Base-by-base conservation (phyloP, 1,140 invertebrate genomes). In the Calephelis virginiensis region DNA sequence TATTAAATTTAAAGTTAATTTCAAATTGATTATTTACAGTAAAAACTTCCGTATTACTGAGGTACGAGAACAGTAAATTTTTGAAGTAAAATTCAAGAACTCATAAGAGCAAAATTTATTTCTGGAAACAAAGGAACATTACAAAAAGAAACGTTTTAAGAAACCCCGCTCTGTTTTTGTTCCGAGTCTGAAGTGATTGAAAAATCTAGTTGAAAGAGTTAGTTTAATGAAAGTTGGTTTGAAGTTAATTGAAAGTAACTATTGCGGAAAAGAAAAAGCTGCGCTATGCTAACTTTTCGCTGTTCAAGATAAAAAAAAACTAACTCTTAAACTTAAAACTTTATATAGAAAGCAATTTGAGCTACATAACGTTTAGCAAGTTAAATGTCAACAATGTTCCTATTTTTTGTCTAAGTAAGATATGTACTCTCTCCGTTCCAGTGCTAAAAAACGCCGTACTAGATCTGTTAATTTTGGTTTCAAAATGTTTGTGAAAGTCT, bases 191-290 rank as follows among this genome's bases (percentile, higher is more conserved):
- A 37, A 9, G 50, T 56, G 50, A 56, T 56, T 56, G 50, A 56
- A 56, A 56, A 56, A 56, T 56, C 14, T 12, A 28, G 17, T 56
- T 28, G 50, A 56, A 56, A 12, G 50, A 56, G 50, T 56, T 56
- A 56, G 40, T 43, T 43, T 43, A 43, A 53, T 53, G 14, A 56
- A 56, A 56, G 17, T 56, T 56, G 5, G 9, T 14, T 17, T 13
- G 11, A 56, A 56, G 9, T 56, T 56, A 56, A 56, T 56, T 56
- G 28, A 56, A 56, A 56, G 50, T 56, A 56, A 56, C 50, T 56
- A 56, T 56, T 56, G 13, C 6, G 17, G 17, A 56, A 37, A 28
- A 28, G 11, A 56, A 56, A 56, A 56, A 56, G 8, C 28, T 53
- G 4, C 17, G 8, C 50, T 5, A 10, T 14, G 17, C 4, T 9